A percentile compares a stretch with the other conserved stretches of the same genome.
phyloP scores from a whole-genome alignment of 2,797 vertebrate genomes.

The Ambastaia sidthimunki region DNA sequence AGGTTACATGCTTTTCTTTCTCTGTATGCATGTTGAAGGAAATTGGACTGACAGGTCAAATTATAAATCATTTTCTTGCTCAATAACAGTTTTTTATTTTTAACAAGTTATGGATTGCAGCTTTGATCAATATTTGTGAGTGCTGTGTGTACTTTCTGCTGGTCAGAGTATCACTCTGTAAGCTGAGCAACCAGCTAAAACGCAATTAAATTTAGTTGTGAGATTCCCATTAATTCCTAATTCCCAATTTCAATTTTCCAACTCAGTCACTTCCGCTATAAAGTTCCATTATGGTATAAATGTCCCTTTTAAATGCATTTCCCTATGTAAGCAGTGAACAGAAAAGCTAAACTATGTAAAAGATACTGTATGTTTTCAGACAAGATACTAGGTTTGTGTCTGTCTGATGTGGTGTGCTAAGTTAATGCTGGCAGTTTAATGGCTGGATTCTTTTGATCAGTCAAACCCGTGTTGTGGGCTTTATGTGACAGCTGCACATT shows the following conservation, averaged over 20 bases:
- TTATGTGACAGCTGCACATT: conserved; percentile 33
- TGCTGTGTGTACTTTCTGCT: background rate
- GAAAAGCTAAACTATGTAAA: background rate
- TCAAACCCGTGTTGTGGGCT: background rate
- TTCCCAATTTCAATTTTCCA: background rate
- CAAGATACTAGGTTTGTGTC: background rate
- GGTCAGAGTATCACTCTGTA: background rate
- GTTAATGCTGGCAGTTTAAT: conserved; percentile 19
- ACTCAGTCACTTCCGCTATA: background rate
- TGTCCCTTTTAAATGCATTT: background rate
- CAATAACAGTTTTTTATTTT: too few species aligned
- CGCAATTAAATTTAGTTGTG: background rate
- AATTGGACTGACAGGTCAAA: too few species aligned
- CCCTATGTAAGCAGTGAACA: background rate
- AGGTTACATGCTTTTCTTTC: too few species aligned
- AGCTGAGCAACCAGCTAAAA: background rate
- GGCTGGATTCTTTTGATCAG: conserved; percentile 17
- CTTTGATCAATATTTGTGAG: background rate
- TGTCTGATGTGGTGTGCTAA: conserved; percentile 11
- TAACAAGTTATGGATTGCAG: too few species aligned
- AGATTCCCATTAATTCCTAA: background rate
- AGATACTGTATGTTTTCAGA: background rate
- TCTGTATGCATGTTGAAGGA: too few species aligned
- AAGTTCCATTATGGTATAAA: background rate
- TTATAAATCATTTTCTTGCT: too few species aligned